Conservation (phyloP, 2,888 invertebrate genomes). For the Gymnocheta viridis region DNA sequence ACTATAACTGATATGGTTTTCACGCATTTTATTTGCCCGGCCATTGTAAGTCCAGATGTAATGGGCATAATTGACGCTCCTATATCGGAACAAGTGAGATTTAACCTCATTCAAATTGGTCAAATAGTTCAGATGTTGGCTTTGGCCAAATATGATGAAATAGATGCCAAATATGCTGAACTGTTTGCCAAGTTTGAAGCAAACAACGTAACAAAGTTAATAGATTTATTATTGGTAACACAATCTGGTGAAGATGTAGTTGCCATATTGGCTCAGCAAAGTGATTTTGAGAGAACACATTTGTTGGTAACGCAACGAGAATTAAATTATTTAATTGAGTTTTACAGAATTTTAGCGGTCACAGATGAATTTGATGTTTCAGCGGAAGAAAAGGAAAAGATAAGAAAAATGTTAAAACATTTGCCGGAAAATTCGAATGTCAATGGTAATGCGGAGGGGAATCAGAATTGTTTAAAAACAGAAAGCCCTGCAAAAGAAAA, state of each 20-base stretch:
- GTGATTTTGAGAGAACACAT: conserved; percentile 85
- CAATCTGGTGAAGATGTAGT: conserved; percentile 81
- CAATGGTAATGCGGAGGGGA: conserved; percentile 47
- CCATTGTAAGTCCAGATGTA: conserved; percentile 97
- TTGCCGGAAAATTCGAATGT: conserved; percentile 78
- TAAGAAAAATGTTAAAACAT: conserved; percentile 82
- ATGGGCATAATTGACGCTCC: conserved; percentile 96
- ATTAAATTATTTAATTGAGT: conserved; percentile 84
- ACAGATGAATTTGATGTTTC: conserved; percentile 78
- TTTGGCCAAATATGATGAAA: conserved; percentile 91
- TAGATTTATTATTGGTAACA: conserved; percentile 85
- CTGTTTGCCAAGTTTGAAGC: conserved; percentile 91
- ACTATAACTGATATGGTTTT: conserved; percentile 97
- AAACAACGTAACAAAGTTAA: conserved; percentile 89
- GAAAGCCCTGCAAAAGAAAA: conserved; percentile 71
- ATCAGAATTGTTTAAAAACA: not conserved
- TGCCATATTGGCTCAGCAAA: conserved; percentile 81
- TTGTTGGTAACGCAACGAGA: conserved; percentile 87
- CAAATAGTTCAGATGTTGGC: conserved; percentile 96
- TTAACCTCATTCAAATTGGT: conserved; percentile 94
- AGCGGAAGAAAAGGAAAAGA: conserved; percentile 82
- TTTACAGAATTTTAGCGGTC: conserved; percentile 83
- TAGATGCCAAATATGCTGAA: conserved; percentile 88
- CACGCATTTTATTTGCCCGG: conserved; percentile 96
- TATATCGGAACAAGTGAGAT: conserved; percentile 94